Percentiles rank a stretch among this genome's conserved stretches.
These are phyloP conservation scores for Hafferia zeledoni DNA, from an alignment of 2,797 vertebrate species.

Conservation along the genomic window DNA sequence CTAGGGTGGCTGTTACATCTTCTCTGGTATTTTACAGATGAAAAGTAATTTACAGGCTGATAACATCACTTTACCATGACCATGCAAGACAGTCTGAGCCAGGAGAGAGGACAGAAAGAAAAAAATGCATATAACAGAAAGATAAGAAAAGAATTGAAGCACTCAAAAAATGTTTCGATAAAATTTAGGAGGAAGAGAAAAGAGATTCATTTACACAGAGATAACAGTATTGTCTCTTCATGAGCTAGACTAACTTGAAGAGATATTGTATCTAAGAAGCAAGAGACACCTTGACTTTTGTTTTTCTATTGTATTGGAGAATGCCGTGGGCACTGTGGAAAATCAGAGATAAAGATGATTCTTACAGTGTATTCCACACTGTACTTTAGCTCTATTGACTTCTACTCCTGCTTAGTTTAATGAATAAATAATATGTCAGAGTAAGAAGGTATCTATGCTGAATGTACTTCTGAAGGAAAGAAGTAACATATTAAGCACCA, in stretches of 20 bases:
- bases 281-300: not conserved
- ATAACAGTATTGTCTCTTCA: not conserved
- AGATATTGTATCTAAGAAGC: not conserved
- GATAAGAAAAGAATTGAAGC: not conserved
- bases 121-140: not conserved
- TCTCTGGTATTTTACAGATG: not conserved
- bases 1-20: accelerated
- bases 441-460: not conserved
- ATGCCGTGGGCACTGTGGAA: not conserved
- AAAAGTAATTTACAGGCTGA: not conserved
- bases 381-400: not conserved
- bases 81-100: not conserved
- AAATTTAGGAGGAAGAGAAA: not conserved
- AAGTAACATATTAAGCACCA: not conserved
- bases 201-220: not conserved
- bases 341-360: not conserved
- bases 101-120: not conserved
- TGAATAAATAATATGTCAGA: not conserved
- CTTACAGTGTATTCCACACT: not conserved
- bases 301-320: not conserved
- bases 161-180: not conserved
- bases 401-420: not conserved
- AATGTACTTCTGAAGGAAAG: not conserved
- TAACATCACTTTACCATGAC: not conserved
- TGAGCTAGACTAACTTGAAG: not conserved